phyloP scores from a whole-genome alignment of 2,113 vertebrate species.

The Bagarius yarrelli region DNA sequence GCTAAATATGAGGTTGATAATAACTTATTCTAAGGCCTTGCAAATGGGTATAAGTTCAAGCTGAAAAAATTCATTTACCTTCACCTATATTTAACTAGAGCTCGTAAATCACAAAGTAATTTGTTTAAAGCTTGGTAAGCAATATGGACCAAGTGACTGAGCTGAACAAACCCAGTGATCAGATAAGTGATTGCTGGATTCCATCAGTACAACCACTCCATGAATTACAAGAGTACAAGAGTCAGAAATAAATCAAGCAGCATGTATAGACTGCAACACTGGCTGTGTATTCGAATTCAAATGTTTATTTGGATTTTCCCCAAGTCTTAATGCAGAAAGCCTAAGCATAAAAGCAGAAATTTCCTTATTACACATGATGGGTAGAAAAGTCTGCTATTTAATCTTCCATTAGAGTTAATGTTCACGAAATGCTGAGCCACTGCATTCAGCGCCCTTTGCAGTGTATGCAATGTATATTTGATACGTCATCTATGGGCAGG shows the following conservation, averaged over 20 bases:
- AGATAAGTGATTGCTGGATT: slow-evolving; percentile 40
- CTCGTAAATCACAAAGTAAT: slow-evolving; percentile 32
- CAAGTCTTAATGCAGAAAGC: slow-evolving; percentile 54
- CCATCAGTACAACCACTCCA: slow-evolving; percentile 30
- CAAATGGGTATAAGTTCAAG: neutral
- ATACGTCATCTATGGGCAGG: neutral
- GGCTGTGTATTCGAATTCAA: slow-evolving; percentile 68
- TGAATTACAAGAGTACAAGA: slow-evolving; percentile 51
- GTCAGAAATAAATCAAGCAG: slow-evolving; percentile 61
- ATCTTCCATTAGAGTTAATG: slow-evolving; percentile 33
- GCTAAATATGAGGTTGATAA: slow-evolving; percentile 6
- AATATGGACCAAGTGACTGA: slow-evolving; percentile 23
- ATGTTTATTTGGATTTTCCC: slow-evolving; percentile 67
- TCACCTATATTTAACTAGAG: neutral
- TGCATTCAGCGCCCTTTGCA: neutral
- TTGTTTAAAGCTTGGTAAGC: slow-evolving; percentile 5
- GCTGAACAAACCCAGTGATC: slow-evolving; percentile 43
- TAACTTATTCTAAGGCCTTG: neutral
- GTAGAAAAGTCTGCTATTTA: slow-evolving; percentile 14
- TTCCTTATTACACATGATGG: slow-evolving; percentile 49
- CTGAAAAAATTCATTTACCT: neutral
- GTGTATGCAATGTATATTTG: neutral
- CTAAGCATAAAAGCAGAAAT: slow-evolving; percentile 54
- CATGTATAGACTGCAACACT: slow-evolving; percentile 62
- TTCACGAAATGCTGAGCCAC: slow-evolving; percentile 17